Evolutionary conservation across 2,113 vertebrate genomes (phyloP).

Genomic region (Pteropus alecto): DNA sequence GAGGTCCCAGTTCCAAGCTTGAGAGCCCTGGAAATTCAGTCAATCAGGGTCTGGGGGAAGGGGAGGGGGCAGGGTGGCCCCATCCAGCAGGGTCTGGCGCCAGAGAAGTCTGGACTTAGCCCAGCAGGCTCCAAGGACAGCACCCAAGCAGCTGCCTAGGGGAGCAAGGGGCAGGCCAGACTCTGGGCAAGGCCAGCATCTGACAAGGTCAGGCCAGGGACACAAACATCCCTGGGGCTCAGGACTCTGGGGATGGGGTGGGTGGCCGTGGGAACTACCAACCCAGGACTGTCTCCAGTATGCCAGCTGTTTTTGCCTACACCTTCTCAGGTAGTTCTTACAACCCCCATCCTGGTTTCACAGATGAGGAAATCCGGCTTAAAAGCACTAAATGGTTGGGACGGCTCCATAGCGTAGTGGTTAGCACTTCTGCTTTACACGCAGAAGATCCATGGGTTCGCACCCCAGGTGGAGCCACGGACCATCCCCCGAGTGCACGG

Average conservation of each 20-base stretch:
- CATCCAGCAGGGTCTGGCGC: not conserved
- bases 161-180: not conserved
- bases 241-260: not conserved
- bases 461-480: too few species aligned
- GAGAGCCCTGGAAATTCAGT: not conserved
- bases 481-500: too few species aligned
- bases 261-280: not conserved
- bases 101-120: not conserved
- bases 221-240: not conserved
- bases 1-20: not conserved
- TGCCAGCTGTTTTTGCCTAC: too few species aligned
- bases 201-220: not conserved
- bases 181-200: not conserved
- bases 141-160: not conserved
- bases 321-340: not conserved
- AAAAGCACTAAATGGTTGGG: not conserved
- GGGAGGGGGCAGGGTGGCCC: not conserved
- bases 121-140: not conserved
- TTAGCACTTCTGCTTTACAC: too few species aligned
- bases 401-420: too few species aligned
- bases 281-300: fast-evolving
- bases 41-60: not conserved
- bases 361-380: not conserved
- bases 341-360: not conserved
- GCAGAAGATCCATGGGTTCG: too few species aligned